These are phyloP conservation scores for honey bee (Apis mellifera) DNA, from an alignment of 1,140 invertebrate genomes.

Conservation along the genomic window Amel_HAv3.1 CM009933.2:4710501-4711000, in stretches of 20 bases:
- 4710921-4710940: slow-evolving; percentile 79
- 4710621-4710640: slow-evolving; percentile 96
- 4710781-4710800: slow-evolving; percentile 65
- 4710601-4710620: slow-evolving; percentile 92
- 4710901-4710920: slow-evolving; percentile 60
- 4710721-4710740: slow-evolving; percentile 95
- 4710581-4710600: slow-evolving; percentile 80
- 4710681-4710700: slow-evolving; percentile 93
- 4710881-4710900: slow-evolving; percentile 56
- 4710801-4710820: slow-evolving; percentile 47
- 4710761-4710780: slow-evolving; percentile 87
- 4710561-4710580: slow-evolving; percentile 79
- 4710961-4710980: slow-evolving; percentile 85
- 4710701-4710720: slow-evolving; percentile 93
- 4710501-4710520: slow-evolving; percentile 62
- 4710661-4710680: slow-evolving; percentile 94
- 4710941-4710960: slow-evolving; percentile 85
- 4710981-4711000: slow-evolving; percentile 86
- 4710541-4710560: slow-evolving; percentile 64
- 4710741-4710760: slow-evolving; percentile 94
- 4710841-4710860: slow-evolving; percentile 63
- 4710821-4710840: slow-evolving; percentile 59
- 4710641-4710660: slow-evolving; percentile 95
- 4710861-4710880: slow-evolving; percentile 56
- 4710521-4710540: slow-evolving; percentile 47